A percentile compares a stretch with the other conserved stretches of the same genome.
These are phyloP conservation scores for Heliconius ismenius DNA, from an alignment of 2,888 invertebrate genomes.

Conservation along the genomic window DNA sequence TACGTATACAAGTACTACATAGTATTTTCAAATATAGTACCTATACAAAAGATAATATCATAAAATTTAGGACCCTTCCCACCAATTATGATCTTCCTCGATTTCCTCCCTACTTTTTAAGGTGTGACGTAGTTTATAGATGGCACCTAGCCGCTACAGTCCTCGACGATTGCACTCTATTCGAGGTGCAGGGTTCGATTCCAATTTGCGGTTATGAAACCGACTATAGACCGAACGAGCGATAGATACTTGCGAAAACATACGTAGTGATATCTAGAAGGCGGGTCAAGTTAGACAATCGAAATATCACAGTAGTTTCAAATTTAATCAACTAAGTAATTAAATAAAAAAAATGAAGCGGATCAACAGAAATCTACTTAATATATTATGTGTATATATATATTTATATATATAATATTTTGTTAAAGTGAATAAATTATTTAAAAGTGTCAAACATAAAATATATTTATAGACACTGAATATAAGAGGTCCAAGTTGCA, in stretches of 20 bases:
- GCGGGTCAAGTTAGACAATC: slow-evolving; percentile 13
- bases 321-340: slow-evolving; percentile 22
- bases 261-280: slow-evolving; percentile 29
- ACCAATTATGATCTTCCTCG: too few species aligned
- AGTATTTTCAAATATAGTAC: too few species aligned
- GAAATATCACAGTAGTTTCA: slow-evolving; percentile 26
- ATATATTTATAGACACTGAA: slow-evolving; percentile 58
- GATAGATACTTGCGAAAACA: slow-evolving; percentile 12
- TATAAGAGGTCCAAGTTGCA: slow-evolving; percentile 66
- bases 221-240: neutral
- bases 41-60: neutral
- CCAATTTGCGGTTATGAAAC: neutral
- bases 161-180: neutral
- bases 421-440: slow-evolving; percentile 41
- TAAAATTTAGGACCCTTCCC: neutral
- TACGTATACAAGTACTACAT: too few species aligned
- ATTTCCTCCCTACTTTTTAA: neutral
- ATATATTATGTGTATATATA: slow-evolving; percentile 45
- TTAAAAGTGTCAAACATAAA: slow-evolving; percentile 38
- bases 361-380: slow-evolving; percentile 50
- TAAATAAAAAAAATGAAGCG: slow-evolving; percentile 41
- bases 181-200: neutral
- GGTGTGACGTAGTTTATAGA: slow-evolving; percentile 2
- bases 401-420: slow-evolving; percentile 41
- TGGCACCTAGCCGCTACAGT: neutral